These are phyloP conservation scores for Poeciliopsis prolifica DNA, from an alignment of 2,113 vertebrate species.

Conservation along the genomic window DNA sequence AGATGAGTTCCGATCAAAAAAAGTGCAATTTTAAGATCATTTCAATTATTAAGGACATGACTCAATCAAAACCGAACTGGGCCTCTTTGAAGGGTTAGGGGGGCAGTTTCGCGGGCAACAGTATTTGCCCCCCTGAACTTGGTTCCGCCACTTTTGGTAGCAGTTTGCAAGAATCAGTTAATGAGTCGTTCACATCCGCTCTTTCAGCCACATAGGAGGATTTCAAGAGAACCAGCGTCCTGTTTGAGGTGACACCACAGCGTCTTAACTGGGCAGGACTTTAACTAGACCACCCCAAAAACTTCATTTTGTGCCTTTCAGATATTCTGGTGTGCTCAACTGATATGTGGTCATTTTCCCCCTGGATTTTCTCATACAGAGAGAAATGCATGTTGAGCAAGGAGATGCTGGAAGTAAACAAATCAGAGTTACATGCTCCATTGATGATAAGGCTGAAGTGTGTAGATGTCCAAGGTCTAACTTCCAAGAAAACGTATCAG, in stretches of 20 bases:
- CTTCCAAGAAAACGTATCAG: background rate
- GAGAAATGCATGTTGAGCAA: too few relatives aligned
- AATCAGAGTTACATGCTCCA: background rate
- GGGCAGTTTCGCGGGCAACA: background rate
- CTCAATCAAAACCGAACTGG: too few relatives aligned
- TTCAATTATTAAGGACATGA: background rate
- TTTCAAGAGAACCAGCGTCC: too few relatives aligned
- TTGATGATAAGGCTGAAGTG: background rate
- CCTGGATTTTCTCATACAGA: background rate
- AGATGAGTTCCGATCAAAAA: background rate
- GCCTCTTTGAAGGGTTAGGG: too few relatives aligned
- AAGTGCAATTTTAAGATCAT: too few relatives aligned
- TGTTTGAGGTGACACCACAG: too few relatives aligned
- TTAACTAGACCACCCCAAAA: background rate
- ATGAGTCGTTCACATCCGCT: too few relatives aligned
- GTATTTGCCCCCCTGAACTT: background rate
- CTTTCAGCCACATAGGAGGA: too few relatives aligned
- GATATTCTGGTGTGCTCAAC: background rate
- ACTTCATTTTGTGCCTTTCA: background rate
- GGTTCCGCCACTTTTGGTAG: background rate
- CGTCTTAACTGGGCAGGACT: background rate
- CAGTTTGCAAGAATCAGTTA: too few relatives aligned
- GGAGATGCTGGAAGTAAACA: background rate
- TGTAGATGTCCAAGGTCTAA: background rate
- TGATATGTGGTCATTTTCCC: background rate